Evolutionary conservation across 1,140 invertebrate species (phyloP), one percentile per base, ranked within the genome.

Genomic region (Diabrotica virgifera): DNA sequence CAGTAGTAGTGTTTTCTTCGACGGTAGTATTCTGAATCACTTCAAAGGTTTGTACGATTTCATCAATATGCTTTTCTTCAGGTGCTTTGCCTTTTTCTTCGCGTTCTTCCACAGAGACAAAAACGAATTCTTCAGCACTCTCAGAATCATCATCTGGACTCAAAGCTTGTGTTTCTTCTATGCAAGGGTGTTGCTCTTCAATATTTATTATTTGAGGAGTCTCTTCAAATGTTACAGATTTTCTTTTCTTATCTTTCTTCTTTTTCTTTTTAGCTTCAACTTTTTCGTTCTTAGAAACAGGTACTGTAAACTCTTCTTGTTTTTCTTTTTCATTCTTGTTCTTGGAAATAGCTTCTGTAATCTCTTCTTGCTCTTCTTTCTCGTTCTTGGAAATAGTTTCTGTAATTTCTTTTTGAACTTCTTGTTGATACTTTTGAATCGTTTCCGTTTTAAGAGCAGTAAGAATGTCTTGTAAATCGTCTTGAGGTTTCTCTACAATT

Each of bases 161-260:
- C 24, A 24, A 24, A 24, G 24, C 24, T 46, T 46, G 40, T 57
- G 57, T 58, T 7, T 59, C 12, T 59, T 66, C 46, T 11, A 13
- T 10, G 24, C 40, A 37, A 46, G 66, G 53, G 36, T 13, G 52
- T 37, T 66, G 61, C 50, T 72, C 66, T 54, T 67, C 58, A n/a
- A 68, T 56, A 14, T 68, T 67, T 40, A 75, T 74, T 55, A 75
- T 71, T 52, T 72, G 65, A 35, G 72, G 72, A 13, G 63, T 59
- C 63, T 74, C 74, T 64, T 75, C 74, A 63, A 75, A 75, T 12
- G 74, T 70, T 36, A 75, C 74, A 24, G 74, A 72, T 68, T 75
- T 75, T 12, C 66, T 65, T 59, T 73, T 73, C 54, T 72, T 70
- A 7, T 67, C 63, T 66, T 72, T 73, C 11, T 55, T 46, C 36